Conservation (phyloP, 2,888 invertebrate species). For the Steinernema scapterisci region DNA sequence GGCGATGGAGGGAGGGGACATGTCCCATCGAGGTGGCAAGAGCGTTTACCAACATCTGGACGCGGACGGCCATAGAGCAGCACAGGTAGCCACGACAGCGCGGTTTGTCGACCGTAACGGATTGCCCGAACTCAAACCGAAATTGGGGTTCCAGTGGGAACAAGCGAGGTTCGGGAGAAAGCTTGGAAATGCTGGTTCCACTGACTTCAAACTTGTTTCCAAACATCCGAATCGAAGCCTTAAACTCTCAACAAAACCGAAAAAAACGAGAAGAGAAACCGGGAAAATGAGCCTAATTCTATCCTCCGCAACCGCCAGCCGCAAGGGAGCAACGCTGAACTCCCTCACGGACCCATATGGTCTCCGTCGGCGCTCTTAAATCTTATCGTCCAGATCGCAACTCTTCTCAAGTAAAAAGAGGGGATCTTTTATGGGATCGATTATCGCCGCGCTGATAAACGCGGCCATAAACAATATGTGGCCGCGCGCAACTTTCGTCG, state of each 20-base stretch:
- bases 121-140: background rate
- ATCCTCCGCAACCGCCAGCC: background rate
- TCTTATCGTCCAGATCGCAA: background rate
- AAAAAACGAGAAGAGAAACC: too few relatives aligned
- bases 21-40: background rate
- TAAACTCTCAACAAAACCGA: too few relatives aligned
- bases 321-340: background rate
- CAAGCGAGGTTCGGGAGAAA: background rate
- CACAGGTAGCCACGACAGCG: background rate
- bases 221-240: too few relatives aligned
- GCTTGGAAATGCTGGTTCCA: too few relatives aligned
- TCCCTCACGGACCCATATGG: background rate
- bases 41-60: background rate
- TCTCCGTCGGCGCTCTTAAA: background rate
- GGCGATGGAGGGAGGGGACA: slow-evolving; percentile 7
- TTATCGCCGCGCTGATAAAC: slow-evolving; percentile 11
- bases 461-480: slow-evolving; percentile 23
- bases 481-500: background rate
- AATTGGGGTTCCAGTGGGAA: background rate
- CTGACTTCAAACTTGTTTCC: too few relatives aligned
- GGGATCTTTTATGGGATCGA: background rate
- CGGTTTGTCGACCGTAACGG: background rate
- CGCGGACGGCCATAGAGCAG: background rate
- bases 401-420: background rate
- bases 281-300: slow-evolving; percentile 6